Conservation (phyloP, 2,888 invertebrate species). For the Pammene fasciana region DNA sequence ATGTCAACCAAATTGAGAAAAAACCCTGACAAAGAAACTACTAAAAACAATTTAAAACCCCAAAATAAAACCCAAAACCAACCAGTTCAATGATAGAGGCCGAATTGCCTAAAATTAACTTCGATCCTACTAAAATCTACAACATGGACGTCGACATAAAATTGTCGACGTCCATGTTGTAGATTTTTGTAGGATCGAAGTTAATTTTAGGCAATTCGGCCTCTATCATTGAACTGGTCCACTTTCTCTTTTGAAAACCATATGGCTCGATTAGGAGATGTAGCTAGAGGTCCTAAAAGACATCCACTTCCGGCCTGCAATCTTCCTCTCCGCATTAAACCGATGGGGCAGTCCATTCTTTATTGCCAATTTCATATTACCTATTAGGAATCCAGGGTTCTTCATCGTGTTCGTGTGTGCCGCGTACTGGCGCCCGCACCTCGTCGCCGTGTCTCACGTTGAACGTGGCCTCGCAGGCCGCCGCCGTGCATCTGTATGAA, state of each 20-base stretch:
- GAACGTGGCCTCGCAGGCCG: too few relatives aligned
- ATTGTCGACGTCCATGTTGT: conserved; percentile 33
- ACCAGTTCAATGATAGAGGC: conserved; percentile 6
- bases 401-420: too few relatives aligned
- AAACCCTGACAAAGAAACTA: conserved; percentile 9
- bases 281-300: conserved; percentile 24
- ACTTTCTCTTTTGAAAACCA: conserved; percentile 28
- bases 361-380: conserved; percentile 36
- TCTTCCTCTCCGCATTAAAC: conserved; percentile 30
- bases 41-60: conserved; percentile 3
- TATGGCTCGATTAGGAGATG: conserved; percentile 34
- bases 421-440: too few relatives aligned
- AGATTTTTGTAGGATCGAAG: not conserved
- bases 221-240: conserved; percentile 2
- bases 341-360: conserved; percentile 17
- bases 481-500: too few relatives aligned
- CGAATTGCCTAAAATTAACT: conserved; percentile 2
- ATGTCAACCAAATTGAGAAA: too few relatives aligned
- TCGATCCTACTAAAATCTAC: conserved; percentile 1
- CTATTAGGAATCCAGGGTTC: too few relatives aligned
- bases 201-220: conserved; percentile 6
- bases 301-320: conserved; percentile 37
- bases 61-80: conserved; percentile 4
- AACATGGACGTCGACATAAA: conserved; percentile 35
- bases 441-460: too few relatives aligned